phyloP scores from a whole-genome alignment of 2,113 vertebrate species.

The Chauna torquata region DNA sequence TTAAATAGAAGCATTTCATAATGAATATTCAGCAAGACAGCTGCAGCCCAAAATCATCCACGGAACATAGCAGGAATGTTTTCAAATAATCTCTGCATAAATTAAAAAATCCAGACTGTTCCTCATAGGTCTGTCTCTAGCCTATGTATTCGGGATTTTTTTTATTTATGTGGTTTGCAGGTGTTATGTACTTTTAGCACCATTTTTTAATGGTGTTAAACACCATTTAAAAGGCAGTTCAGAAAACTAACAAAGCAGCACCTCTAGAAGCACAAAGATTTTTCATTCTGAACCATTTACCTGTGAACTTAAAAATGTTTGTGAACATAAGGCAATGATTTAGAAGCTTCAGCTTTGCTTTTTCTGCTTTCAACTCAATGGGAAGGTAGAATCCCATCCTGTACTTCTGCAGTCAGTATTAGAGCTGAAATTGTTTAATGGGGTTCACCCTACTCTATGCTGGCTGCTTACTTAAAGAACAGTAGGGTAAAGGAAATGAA shows the following conservation, averaged over 20 bases:
- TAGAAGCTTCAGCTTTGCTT: neutral
- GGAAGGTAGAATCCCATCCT: neutral
- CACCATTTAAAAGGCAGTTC: neutral
- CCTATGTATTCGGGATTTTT: neutral
- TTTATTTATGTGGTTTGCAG: neutral
- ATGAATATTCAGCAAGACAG: conserved; percentile 40
- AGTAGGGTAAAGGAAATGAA: neutral
- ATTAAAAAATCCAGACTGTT: neutral
- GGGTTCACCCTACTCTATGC: neutral
- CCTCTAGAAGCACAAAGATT: neutral
- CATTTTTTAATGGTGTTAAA: neutral
- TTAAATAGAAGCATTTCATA: conserved; percentile 12
- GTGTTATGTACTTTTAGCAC: neutral
- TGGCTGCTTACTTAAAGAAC: neutral
- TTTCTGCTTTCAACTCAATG: neutral
- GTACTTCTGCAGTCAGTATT: neutral
- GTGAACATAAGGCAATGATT: neutral
- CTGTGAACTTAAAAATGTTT: neutral
- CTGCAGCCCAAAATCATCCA: neutral
- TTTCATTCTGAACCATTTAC: neutral
- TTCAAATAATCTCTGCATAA: neutral
- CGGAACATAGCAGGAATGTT: neutral
- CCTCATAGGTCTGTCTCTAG: neutral
- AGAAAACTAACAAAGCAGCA: neutral
- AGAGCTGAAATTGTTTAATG: neutral